phyloP scores from a whole-genome alignment of 2,888 invertebrate genomes.

The Ochropacha duplaris region DNA sequence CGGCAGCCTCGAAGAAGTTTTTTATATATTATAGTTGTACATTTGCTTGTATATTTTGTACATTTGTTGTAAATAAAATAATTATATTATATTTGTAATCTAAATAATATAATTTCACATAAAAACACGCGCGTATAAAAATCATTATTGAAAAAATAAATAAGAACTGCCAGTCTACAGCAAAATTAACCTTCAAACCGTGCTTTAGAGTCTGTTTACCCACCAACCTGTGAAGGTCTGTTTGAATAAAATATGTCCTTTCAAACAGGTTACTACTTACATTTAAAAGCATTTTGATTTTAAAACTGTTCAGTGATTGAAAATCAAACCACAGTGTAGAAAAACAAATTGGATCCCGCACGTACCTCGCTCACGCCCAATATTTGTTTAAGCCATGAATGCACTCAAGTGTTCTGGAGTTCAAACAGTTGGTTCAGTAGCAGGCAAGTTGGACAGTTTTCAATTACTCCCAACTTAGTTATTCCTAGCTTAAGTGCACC shows the following conservation, averaged over 20 bases:
- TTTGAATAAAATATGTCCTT: too few species aligned
- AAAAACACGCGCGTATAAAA: too few species aligned
- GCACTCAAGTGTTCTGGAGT: conserved; percentile 20
- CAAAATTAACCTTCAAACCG: too few species aligned
- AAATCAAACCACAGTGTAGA: not conserved
- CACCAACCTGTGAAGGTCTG: too few species aligned
- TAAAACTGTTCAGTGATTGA: not conserved
- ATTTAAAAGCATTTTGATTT: not conserved
- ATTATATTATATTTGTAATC: too few species aligned
- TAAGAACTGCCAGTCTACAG: not conserved
- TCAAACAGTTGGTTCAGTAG: conserved; percentile 15
- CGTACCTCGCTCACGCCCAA: not conserved
- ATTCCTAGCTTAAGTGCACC: conserved; percentile 39
- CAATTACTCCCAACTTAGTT: conserved; percentile 54
- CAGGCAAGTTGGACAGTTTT: conserved; percentile 55
- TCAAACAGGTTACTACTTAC: too few species aligned
- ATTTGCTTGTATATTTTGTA: too few species aligned
- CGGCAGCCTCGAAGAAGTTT: too few species aligned
- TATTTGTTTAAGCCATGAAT: conserved; percentile 10
- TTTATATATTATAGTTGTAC: too few species aligned
- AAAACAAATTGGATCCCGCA: not conserved
- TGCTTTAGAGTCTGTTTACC: too few species aligned
- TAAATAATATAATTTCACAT: too few species aligned
- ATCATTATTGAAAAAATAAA: not conserved
- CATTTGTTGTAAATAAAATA: too few species aligned